phyloP scores from a whole-genome alignment of 2,888 invertebrate genomes.

The Hirudinaria manillensis region DNA sequence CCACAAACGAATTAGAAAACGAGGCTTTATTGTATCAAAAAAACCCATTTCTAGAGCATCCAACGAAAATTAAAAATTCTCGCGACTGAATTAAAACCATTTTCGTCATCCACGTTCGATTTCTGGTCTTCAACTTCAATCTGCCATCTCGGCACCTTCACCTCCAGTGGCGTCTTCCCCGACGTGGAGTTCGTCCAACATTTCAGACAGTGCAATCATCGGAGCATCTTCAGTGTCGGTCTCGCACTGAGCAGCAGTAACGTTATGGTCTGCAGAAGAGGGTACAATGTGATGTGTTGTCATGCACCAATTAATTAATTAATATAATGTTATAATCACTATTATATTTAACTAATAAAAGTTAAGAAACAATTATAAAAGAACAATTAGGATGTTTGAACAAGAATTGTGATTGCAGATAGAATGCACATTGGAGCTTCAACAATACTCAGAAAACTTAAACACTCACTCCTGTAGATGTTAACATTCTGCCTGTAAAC shows the following conservation, averaged over 20 bases:
- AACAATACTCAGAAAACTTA: background rate
- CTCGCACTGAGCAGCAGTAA: constrained; percentile 41
- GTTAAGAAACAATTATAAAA: background rate
- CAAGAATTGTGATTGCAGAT: too few relatives aligned
- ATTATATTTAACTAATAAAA: too few relatives aligned
- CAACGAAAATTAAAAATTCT: too few relatives aligned
- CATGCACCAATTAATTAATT: background rate
- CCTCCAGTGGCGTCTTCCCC: constrained; percentile 58
- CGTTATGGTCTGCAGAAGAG: background rate
- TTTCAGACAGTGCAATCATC: constrained; percentile 51
- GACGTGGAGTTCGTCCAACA: constrained; percentile 52
- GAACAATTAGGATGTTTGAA: too few relatives aligned
- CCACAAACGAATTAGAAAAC: too few relatives aligned
- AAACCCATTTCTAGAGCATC: too few relatives aligned
- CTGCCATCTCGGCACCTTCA: constrained; percentile 17
- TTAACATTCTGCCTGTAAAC: constrained; percentile 82
- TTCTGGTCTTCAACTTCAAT: too few relatives aligned
- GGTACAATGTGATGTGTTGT: background rate
- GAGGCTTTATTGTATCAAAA: too few relatives aligned
- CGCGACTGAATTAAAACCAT: too few relatives aligned
- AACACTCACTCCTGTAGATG: constrained; percentile 65
- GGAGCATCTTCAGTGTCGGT: constrained; percentile 46
- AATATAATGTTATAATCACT: background rate
- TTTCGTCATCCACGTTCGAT: too few relatives aligned
- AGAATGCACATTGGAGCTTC: background rate